Percentiles rank a stretch among this genome's conserved stretches.
Conservation (phyloP, 2,113 vertebrate species). For the Dasyurus viverrinus region DNA sequence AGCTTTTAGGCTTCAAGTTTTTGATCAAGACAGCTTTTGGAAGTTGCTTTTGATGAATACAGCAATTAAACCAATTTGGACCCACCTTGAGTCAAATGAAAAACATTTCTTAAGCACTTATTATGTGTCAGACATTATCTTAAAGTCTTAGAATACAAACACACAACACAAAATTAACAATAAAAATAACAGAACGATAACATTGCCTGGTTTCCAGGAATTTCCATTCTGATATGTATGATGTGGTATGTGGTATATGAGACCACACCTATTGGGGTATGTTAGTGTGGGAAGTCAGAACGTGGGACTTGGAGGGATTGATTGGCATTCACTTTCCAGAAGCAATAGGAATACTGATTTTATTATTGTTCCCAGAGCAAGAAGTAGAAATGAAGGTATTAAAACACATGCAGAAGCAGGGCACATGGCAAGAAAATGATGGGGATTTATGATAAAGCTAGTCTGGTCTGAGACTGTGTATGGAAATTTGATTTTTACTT, state of each 20-base stretch:
- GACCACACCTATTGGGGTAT: background rate
- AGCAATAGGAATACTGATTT: background rate
- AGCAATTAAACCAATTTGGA: background rate
- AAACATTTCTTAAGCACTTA: background rate
- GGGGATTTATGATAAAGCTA: background rate
- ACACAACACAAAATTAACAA: background rate
- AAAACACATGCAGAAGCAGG: background rate
- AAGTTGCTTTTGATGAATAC: background rate
- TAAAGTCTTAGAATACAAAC: background rate
- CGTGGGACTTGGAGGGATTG: background rate
- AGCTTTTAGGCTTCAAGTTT: constrained; percentile 66
- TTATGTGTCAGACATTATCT: background rate
- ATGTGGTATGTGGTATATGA: background rate
- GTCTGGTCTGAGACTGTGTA: background rate
- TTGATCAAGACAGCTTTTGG: constrained; percentile 52
- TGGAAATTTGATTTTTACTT: background rate
- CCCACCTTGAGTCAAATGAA: background rate
- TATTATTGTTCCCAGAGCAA: background rate
- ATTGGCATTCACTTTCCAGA: background rate
- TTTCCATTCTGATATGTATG: background rate
- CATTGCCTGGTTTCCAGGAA: background rate
- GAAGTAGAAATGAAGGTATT: background rate
- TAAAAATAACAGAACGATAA: background rate
- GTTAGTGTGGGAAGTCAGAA: background rate
- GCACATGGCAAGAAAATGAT: background rate